A percentile compares a stretch with the other conserved stretches of the same genome.
These are phyloP conservation scores for Thamnophis elegans DNA, from an alignment of 2,797 vertebrate species.

Conservation along the genomic window DNA sequence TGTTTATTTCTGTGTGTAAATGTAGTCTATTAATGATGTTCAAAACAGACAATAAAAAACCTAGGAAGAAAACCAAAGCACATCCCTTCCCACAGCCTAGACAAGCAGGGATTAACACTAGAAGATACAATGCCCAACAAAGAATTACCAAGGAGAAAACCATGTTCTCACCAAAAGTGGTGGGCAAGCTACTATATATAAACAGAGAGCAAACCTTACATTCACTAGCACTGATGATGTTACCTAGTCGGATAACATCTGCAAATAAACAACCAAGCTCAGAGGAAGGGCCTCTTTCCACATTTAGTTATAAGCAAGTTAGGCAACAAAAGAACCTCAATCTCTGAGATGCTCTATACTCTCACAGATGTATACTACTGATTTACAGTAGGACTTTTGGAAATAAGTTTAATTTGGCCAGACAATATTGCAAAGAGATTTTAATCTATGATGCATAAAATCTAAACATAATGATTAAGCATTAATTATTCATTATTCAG, in stretches of 20 bases:
- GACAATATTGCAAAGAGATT: background rate
- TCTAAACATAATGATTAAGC: background rate
- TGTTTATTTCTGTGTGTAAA: background rate
- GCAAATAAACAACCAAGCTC: background rate
- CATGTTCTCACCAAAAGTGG: background rate
- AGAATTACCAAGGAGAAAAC: background rate
- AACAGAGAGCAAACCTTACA: background rate
- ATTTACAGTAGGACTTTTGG: background rate
- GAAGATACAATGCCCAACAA: background rate
- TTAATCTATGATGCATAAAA: background rate
- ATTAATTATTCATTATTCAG: background rate
- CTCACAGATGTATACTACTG: background rate
- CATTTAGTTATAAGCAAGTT: background rate
- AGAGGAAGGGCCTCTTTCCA: background rate
- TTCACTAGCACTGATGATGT: background rate
- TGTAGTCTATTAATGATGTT: background rate
- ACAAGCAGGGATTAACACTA: background rate
- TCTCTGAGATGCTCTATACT: background rate
- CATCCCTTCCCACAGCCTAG: background rate
- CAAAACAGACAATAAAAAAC: background rate
- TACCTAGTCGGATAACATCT: background rate
- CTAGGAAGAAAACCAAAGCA: background rate
- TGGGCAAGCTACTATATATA: background rate
- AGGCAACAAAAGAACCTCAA: background rate
- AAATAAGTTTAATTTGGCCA: background rate